Evolutionary conservation across 1,140 invertebrate species (phyloP).

Genomic region (Listronotus oregonensis): DNA sequence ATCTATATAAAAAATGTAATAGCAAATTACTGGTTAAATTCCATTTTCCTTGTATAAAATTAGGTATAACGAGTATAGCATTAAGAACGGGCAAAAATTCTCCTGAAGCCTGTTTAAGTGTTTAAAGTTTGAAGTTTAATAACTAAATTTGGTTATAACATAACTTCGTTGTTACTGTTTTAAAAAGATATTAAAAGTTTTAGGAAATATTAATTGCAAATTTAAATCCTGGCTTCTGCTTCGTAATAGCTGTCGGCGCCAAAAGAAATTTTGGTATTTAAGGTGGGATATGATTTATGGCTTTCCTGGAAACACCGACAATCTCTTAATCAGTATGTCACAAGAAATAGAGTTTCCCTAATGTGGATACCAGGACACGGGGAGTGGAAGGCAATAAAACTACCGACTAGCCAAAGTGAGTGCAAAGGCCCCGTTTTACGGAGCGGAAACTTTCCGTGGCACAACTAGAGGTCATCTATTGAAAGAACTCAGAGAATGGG

Average conservation of each 20-base stretch:
- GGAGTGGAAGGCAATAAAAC: too few species aligned
- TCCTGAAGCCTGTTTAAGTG: conserved; percentile 25
- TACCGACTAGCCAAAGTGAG: too few species aligned
- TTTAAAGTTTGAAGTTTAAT: conserved; percentile 33
- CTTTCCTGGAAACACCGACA: too few species aligned
- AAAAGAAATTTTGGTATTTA: too few species aligned
- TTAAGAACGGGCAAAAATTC: conserved; percentile 16
- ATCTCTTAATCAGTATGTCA: too few species aligned
- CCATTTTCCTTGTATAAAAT: conserved; percentile 33
- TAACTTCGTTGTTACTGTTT: conserved; percentile 25
- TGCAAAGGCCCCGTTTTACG: too few species aligned
- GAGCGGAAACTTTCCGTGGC: too few species aligned
- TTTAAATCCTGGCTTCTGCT: conserved; percentile 9
- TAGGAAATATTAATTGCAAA: conserved; percentile 19
- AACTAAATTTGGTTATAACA: conserved; percentile 32
- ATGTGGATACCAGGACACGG: too few species aligned
- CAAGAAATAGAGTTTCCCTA: too few species aligned
- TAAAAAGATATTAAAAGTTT: conserved; percentile 23
- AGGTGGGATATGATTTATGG: too few species aligned
- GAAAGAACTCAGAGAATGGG: too few species aligned
- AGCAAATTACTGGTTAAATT: conserved; percentile 29
- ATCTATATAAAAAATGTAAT: conserved; percentile 16
- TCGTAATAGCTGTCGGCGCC: neutral
- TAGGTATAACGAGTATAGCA: conserved; percentile 30
- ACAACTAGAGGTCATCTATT: too few species aligned